Evolutionary conservation across 2,888 invertebrate species (phyloP), one percentile per base, ranked within the genome.

Genomic region (Cheilosia vernalis): DNA sequence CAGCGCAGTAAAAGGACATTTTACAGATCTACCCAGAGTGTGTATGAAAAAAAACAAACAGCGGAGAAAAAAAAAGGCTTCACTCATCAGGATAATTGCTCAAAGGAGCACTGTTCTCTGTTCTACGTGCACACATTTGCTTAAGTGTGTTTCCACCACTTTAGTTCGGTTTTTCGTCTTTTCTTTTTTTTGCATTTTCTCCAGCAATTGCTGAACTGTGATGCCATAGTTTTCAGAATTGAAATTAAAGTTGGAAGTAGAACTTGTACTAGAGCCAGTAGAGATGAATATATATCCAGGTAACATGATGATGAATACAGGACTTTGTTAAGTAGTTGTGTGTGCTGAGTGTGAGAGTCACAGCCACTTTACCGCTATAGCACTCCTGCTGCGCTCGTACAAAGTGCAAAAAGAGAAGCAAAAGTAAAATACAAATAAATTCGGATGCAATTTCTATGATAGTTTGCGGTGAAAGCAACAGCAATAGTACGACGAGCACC

Each of bases 31-130:
- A 51, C 49, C 21, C 66, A 19, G n/a, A 66, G 56, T 42, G 51
- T 30, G 51, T 10, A 6, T 21, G 13, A 73, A 49, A 19, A 44
- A 21, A 69, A 15, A 13, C 15, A 33, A 13, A 19, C 21, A 51
- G 47, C 30, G 47, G 33, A 10, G 47, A 6, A 27, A 27, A 63
- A 47, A 58, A 13, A 56, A 44, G 33, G 44, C 49, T 60, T 78
- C 44, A 51, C 79, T 72, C 49, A 42, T 17, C 42, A 60, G 72
- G 49, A 79, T 72, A 72, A 79, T 79, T 79, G 58, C 79, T 72
- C 72, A 79, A 72, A 79, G 69, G 64, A 72, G 64, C 49, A 70
- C 37, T 58, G 21, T 72, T 44, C 44, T 58, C 27, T 66, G 49
- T 60, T 60, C 70, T 49, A 33, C 19, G 13, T 40, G n/a, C 24